Percentiles rank a stretch among this genome's conserved stretches.
Conservation (phyloP, 2,797 vertebrate genomes). For the Danio jaintianensis region DNA sequence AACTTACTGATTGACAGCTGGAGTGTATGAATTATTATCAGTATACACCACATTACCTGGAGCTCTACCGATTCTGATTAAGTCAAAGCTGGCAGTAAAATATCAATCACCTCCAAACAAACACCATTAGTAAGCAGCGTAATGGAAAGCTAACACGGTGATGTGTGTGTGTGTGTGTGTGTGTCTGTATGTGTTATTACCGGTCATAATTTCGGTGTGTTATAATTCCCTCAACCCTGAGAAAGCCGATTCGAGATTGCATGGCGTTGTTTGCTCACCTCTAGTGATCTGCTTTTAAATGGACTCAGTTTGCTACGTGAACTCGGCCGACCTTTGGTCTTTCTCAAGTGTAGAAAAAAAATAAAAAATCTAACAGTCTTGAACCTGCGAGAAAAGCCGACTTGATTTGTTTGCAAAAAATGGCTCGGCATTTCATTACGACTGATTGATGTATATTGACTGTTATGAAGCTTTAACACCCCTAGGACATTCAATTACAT, state of each 20-base stretch:
- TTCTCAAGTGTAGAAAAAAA: background rate
- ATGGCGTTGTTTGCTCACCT: conserved; percentile 32
- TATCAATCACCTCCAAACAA: conserved; percentile 56
- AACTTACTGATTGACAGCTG: conserved; percentile 44
- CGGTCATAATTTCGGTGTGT: conserved; percentile 54
- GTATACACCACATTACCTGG: conserved; percentile 48
- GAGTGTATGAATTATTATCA: conserved; percentile 54
- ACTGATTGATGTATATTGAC: conserved; percentile 22
- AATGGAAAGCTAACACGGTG: conserved; percentile 51
- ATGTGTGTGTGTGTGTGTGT: background rate
- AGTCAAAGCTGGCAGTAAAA: conserved; percentile 43
- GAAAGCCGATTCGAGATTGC: conserved; percentile 32
- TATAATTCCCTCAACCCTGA: conserved; percentile 30
- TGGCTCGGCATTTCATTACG: background rate
- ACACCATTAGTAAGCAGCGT: conserved; percentile 48
- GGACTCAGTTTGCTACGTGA: conserved; percentile 24
- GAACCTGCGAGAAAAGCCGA: background rate
- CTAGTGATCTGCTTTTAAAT: conserved; percentile 38
- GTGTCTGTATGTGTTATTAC: conserved; percentile 23
- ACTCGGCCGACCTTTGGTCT: background rate
- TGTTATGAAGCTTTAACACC: conserved; percentile 27
- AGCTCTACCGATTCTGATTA: conserved; percentile 44
- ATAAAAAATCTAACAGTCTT: conserved; percentile 18
- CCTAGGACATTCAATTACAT: conserved; percentile 37
- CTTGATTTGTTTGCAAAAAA: conserved; percentile 6